Evolutionary conservation across 2,888 invertebrate genomes (phyloP).

Genomic region (Platycheirus albimanus): DNA sequence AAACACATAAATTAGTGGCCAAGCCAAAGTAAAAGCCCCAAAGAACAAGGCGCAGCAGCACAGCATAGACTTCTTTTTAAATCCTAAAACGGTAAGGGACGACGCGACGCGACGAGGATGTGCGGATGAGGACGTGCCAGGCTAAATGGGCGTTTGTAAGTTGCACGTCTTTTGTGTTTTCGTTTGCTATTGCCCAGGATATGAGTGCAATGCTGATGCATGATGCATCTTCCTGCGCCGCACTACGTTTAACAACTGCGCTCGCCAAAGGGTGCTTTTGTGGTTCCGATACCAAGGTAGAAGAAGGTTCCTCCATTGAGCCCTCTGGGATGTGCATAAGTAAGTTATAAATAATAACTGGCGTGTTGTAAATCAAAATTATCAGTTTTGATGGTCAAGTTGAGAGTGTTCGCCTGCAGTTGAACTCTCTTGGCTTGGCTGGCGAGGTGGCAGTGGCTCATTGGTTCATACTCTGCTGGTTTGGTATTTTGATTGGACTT

Average conservation of each 20-base stretch:
- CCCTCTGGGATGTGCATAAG: slow-evolving; percentile 77
- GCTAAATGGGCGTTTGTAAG: slow-evolving; percentile 63
- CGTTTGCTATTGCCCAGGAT: slow-evolving; percentile 16
- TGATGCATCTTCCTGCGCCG: slow-evolving; percentile 35
- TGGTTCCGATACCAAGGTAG: slow-evolving; percentile 47
- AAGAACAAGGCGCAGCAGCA: slow-evolving; percentile 53
- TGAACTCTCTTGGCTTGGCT: slow-evolving; percentile 58
- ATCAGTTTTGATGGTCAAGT: slow-evolving; percentile 79
- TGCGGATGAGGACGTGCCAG: slow-evolving; percentile 34
- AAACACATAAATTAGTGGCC: slow-evolving; percentile 75
- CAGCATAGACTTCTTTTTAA: slow-evolving; percentile 30
- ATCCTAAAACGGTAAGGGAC: too few species aligned
- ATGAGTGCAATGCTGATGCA: slow-evolving; percentile 45
- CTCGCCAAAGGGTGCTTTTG: slow-evolving; percentile 57
- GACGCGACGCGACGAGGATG: too few species aligned
- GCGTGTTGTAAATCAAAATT: slow-evolving; percentile 83
- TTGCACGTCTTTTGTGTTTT: slow-evolving; percentile 54
- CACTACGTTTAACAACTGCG: not conserved
- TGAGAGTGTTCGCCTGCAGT: slow-evolving; percentile 61
- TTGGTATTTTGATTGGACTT: slow-evolving; percentile 31
- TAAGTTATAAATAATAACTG: slow-evolving; percentile 83
- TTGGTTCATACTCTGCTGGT: slow-evolving; percentile 24
- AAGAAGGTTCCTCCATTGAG: slow-evolving; percentile 13
- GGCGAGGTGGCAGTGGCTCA: slow-evolving; percentile 46
- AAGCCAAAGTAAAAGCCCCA: slow-evolving; percentile 68